Base-by-base conservation (phyloP, 1,140 invertebrate genomes). In the Zaprionus capensis region DNA sequence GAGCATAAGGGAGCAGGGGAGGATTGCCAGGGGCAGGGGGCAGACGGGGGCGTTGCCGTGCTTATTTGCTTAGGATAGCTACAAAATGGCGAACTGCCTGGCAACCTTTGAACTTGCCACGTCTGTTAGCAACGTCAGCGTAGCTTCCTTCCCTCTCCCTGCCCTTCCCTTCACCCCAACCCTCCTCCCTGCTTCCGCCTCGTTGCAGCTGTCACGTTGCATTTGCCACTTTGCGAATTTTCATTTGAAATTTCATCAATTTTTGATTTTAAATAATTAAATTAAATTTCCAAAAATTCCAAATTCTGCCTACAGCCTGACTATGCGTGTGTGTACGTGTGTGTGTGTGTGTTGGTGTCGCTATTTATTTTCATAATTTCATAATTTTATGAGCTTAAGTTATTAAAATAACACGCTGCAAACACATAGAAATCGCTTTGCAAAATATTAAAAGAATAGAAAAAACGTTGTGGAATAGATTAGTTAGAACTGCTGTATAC, bases 371-470 rank as follows among this genome's bases (percentile, higher is more conserved):
- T 90, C 81, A 85, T 90, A 90, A 88, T 84, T 90, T 82, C 71
- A 88, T 84, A 90, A 85, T 81, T 90, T 88, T 68, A 85, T 85
- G 71, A 80, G 85, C 85, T 90, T 90, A 90, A 90, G 85, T 90
- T 90, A 77, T 90, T 90, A 90, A 90, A 90, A 82, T 56, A 85
- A 86, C 75, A 81, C 63, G 49, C 64, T 1, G 22, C 24, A 71
- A 15, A 62, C 34, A 34, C 28, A 71, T 58, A 64, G 53, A 64
- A 71, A 75, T 70, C 56, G 69, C 46, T n/a, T 75, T 56, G 70
- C 24, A 59, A 59, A 71, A 59, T 58, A 20, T 65, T 36, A 66
- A 66, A 71, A 68, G 68, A 41, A 51, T 44, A 20, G 12, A 41
- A 41, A 26, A 56, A 41, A 17, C 7, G 11, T 34, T n/a, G 24